Conservation (phyloP, 2,113 vertebrate species). For the Panthera tigris region DNA sequence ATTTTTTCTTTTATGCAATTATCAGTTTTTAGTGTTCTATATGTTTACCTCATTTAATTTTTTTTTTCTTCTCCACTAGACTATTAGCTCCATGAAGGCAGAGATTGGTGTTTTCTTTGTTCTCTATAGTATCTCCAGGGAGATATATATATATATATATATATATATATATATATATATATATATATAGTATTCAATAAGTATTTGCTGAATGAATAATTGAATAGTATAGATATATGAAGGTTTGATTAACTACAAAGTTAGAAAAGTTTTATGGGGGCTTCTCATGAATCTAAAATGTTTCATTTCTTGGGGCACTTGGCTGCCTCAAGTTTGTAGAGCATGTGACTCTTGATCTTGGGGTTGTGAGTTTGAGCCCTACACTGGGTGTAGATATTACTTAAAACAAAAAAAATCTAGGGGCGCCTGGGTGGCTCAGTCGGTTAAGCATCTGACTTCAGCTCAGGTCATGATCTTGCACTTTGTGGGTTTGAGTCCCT, state of each 20-base stretch:
- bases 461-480: too few species aligned
- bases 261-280: background rate
- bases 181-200: slow-evolving; percentile 11
- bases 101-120: background rate
- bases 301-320: background rate
- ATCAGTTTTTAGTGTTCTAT: background rate
- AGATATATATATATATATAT: background rate
- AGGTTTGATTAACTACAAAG: background rate
- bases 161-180: background rate
- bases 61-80: background rate
- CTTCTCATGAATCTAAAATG: background rate
- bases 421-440: too few species aligned
- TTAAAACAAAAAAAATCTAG: too few species aligned
- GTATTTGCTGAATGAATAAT: background rate
- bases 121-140: background rate
- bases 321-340: too few species aligned
- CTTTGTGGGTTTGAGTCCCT: too few species aligned
- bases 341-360: too few species aligned
- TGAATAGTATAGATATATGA: background rate
- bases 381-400: too few species aligned
- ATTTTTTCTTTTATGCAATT: slow-evolving; percentile 5
- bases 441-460: too few species aligned
- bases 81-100: background rate
- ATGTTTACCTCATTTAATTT: background rate
- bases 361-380: too few species aligned